Base-by-base conservation (phyloP, 2,888 invertebrate species). In the Caenorhabditis panamensis region DNA sequence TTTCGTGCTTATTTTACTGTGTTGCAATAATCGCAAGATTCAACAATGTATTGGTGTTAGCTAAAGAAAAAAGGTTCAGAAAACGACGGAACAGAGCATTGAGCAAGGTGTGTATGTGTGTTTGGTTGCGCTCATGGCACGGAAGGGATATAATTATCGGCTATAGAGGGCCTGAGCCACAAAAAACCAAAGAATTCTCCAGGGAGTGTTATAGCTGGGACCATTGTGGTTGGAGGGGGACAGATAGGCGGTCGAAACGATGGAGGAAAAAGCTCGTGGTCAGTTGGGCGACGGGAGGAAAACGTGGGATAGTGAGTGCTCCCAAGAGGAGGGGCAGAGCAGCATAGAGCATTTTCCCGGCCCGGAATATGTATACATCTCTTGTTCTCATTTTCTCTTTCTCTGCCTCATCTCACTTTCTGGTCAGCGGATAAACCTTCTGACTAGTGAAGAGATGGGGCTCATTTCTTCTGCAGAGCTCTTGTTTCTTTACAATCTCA, bases 351-450 rank as follows among this genome's bases (percentile, higher is more conserved):
- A 44, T 59, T 51, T 59, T 51, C 51, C 22, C 37, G 16, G 37
- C 56, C 13, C 26, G 37, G 68, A 59, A 69, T 59, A 69, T 69
- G 51, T 69, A 69, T 69, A 59, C 68, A 58, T 49, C 58, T 59
- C 49, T 51, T 37, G 13, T 36, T 59, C 59, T 59, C 36, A 24
- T 24, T 49, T 20, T 68, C 67, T 44, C 4, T 26, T 41, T 67
- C 56, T 28, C 51, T 37, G 11, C 28, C 49, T 31, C 49, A 6
- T 63, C 28, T 20, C 62, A 37, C 11, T 24, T 22, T 20, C 26
- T 44, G 66, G 28, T 24, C 44, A 6, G 47, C 47, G 28, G 47
- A 62, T 62, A 62, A 26, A 67, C 56, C 64, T 51, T 44, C 18
- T 41, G 11, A 24, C 66, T 20, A 16, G 66, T 28, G 51, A 26